These are phyloP conservation scores for Pseudoips prasinana DNA, from an alignment of 2,888 invertebrate species.

Conservation along the genomic window DNA sequence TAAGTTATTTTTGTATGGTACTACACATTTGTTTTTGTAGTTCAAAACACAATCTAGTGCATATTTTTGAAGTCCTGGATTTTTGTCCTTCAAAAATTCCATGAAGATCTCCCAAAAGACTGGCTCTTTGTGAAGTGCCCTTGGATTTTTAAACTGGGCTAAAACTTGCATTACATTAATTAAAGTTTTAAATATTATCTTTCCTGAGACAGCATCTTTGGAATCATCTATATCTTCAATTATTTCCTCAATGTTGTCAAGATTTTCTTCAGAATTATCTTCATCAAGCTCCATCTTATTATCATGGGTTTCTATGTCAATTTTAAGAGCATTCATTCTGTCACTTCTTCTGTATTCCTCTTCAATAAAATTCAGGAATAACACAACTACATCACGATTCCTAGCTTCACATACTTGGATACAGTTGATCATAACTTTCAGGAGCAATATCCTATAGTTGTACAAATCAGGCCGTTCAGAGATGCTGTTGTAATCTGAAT, in stretches of 20 bases:
- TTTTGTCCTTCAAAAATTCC: constrained; percentile 90
- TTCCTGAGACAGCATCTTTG: constrained; percentile 62
- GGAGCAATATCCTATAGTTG: constrained; percentile 90
- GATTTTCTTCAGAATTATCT: constrained; percentile 42
- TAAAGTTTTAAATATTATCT: constrained; percentile 77
- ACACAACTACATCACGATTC: constrained; percentile 89
- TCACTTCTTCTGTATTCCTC: constrained; percentile 75
- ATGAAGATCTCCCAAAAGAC: constrained; percentile 89
- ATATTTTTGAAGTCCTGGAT: constrained; percentile 90
- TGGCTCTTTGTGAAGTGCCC: constrained; percentile 88
- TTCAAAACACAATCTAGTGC: constrained; percentile 93
- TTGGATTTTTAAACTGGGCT: constrained; percentile 90
- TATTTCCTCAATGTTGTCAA: constrained; percentile 58
- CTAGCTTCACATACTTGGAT: constrained; percentile 89
- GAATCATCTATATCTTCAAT: constrained; percentile 48
- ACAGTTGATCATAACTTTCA: constrained; percentile 89
- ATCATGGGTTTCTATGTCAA: constrained; percentile 83
- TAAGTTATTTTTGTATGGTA: constrained; percentile 91
- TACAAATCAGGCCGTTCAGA: constrained; percentile 85
- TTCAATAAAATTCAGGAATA: constrained; percentile 91
- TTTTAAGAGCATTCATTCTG: constrained; percentile 61
- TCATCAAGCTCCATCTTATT: constrained; percentile 58
- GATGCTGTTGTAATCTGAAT: constrained; percentile 63
- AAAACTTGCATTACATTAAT: constrained; percentile 88
- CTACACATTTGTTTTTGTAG: constrained; percentile 90